Base-by-base conservation (phyloP, 2,888 invertebrate species). In the Melanophora roralis region DNA sequence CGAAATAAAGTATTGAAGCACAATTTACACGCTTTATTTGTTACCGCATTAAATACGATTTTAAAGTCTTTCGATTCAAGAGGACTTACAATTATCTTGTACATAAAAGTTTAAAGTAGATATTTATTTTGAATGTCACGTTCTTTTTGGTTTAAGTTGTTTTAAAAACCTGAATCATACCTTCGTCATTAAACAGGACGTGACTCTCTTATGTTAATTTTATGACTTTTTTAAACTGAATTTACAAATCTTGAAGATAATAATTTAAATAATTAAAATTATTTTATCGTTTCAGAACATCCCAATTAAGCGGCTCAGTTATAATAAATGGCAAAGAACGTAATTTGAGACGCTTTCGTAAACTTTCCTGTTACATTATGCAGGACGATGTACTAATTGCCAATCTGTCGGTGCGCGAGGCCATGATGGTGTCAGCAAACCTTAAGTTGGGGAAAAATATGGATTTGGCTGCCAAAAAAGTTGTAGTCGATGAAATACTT, bases 341-440 rank as follows among this genome's bases (percentile, higher is more conserved):
- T 67, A 97, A 96, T 90, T 91, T 97, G 49, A 92, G 97, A 43
- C 92, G 95, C 78, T 98, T 98, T 90, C 93, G 98, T 36, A 98
- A 98, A 89, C 93, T 97, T 90, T 97, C 97, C 12, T 97, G 97
- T 88, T 98, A 98, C 91, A 98, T 98, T 84, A 98, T 98, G 97
- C 98, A 98, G 89, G 96, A 97, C 86, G 97, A 97, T 89, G 94
- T 96, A 82, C 91, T 98, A 1, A 92, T 97, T 64, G 97, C 97
- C 1, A 96, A 97, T 88, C 92, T 98, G 32, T 96, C 96, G 0
- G 97, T 98, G 27, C 93, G 92, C 85, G 98, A 98, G 90, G 95
- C 97, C 34, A 97, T 98, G 96, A 94, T 94, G 89, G 96, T 97
- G 2, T 95, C 98, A 0, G 98, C 98, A 9, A 97, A 97, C 90